Percentiles rank a stretch among this genome's conserved stretches.
Conservation (phyloP, 2,888 invertebrate genomes). For the Diaphora mendica region DNA sequence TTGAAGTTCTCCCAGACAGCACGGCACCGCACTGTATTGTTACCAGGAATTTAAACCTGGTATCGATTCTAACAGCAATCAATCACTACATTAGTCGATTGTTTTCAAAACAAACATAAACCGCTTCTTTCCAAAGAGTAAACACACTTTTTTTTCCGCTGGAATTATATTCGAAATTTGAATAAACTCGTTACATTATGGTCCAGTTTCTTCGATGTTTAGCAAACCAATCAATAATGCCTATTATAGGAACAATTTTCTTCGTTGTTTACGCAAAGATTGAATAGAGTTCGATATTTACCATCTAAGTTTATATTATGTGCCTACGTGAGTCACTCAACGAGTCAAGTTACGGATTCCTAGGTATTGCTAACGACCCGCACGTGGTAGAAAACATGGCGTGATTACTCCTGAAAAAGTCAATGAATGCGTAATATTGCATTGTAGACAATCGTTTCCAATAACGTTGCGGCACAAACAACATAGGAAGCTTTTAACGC, state of each 20-base stretch:
- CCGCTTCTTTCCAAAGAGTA: slow-evolving; percentile 5
- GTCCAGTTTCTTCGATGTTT: not conserved
- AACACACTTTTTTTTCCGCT: not conserved
- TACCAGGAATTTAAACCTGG: slow-evolving; percentile 21
- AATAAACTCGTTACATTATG: not conserved
- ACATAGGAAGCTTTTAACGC: slow-evolving; percentile 24
- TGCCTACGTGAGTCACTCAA: slow-evolving; percentile 45
- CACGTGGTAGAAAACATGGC: slow-evolving; percentile 48
- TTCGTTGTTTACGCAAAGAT: slow-evolving; percentile 14
- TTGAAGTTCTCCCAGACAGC: slow-evolving; percentile 35
- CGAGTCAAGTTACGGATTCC: slow-evolving; percentile 51
- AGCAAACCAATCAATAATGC: not conserved
- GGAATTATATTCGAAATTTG: not conserved
- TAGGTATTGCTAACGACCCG: slow-evolving; percentile 42
- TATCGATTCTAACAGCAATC: slow-evolving; percentile 42
- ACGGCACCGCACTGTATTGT: slow-evolving; percentile 39
- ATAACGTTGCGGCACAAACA: slow-evolving; percentile 35
- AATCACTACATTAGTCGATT: slow-evolving; percentile 40
- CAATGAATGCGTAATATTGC: slow-evolving; percentile 43
- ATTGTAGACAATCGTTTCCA: slow-evolving; percentile 47
- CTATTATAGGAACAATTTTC: not conserved
- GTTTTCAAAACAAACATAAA: slow-evolving; percentile 40
- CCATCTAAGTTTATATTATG: slow-evolving; percentile 5
- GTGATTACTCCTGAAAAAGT: slow-evolving; percentile 45
- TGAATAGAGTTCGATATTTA: slow-evolving; percentile 20